Base-by-base conservation (phyloP, 2,797 vertebrate genomes). In the Taenioides sp. region DNA sequence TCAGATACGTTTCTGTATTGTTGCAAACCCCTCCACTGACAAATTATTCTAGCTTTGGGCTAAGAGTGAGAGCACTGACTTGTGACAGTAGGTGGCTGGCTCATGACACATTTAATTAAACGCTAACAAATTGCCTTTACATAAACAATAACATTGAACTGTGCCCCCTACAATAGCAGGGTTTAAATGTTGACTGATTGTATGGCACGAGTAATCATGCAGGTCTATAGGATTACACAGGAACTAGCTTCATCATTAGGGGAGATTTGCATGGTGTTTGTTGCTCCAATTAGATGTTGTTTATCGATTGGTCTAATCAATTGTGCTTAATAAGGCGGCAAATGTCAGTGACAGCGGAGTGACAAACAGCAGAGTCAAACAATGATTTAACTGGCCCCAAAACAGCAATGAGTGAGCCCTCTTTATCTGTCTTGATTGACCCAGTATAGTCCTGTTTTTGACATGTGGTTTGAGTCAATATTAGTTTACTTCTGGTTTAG, bases 281-380 rank as follows among this genome's bases (percentile, higher is more conserved):
- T 58, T 7, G 16, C 16, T 50, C 57, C 22, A 69, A 74, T 72
- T 23, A 73, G 61, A 75, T 37, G 54, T 65, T 54, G 28, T 78
- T 73, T 74, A 71, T 73, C 65, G 54, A 75, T 34, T 65, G n/a
- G 4, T 27, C 34, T 69, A 69, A 63, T 63, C 37, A 43, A 34
- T 55, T 20, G 11, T 37, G 62, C 34, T 23, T 70, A 71, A 77
- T 66, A 43, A 69, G 57, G 69, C 59, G 37, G 37, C 37, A 65
- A 78, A 72, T 80, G 70, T 81, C 61, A 73, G 60, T 63, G 31
- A 37, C 60, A n/a, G 65, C 54, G 25, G 65, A n/a, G 55, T 47
- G 76, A 55, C 61, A 58, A 69, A 66, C 72, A 62, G 65, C 43
- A 66, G 75, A 57, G 7, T 59, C 25, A 37, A 67, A 31, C 7